phyloP scores from a whole-genome alignment of 2,113 vertebrate genomes.

The Cinclus cinclus region DNA sequence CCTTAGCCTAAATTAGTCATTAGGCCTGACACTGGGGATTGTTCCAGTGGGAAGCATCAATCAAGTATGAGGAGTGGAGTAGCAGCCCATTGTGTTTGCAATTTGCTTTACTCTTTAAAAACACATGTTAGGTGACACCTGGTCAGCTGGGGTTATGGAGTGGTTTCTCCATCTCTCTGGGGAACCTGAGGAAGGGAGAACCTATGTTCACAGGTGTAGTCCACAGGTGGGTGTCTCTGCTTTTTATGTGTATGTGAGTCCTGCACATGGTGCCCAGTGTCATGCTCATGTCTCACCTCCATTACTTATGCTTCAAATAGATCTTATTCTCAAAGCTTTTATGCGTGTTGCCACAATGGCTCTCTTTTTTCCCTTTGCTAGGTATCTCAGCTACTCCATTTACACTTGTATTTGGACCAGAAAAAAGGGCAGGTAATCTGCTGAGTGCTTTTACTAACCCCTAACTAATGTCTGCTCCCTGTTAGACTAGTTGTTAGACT shows the following conservation, averaged over 20 bases:
- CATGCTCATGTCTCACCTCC: background rate
- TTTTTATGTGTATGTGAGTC: background rate
- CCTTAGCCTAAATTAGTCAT: background rate
- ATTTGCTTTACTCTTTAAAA: background rate
- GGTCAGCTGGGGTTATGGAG: background rate
- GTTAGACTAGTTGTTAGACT: background rate
- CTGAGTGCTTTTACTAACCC: conserved; percentile 67
- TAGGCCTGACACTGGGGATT: background rate
- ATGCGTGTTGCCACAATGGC: conserved; percentile 58
- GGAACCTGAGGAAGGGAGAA: background rate
- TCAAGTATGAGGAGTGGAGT: background rate
- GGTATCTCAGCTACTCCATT: conserved; percentile 78
- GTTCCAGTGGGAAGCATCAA: background rate
- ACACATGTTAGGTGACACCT: background rate
- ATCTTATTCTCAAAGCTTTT: background rate
- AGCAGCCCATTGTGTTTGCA: background rate
- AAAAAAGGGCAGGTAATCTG: conserved; percentile 82
- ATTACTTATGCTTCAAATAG: background rate
- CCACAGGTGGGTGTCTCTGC: background rate
- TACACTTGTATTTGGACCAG: conserved; percentile 77
- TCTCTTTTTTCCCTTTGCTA: conserved; percentile 72
- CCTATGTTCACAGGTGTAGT: background rate
- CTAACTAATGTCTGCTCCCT: conserved; percentile 15
- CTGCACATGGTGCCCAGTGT: background rate
- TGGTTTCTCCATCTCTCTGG: background rate